Base-by-base conservation (phyloP, 2,888 invertebrate genomes). In the Ectemnius cavifrons region DNA sequence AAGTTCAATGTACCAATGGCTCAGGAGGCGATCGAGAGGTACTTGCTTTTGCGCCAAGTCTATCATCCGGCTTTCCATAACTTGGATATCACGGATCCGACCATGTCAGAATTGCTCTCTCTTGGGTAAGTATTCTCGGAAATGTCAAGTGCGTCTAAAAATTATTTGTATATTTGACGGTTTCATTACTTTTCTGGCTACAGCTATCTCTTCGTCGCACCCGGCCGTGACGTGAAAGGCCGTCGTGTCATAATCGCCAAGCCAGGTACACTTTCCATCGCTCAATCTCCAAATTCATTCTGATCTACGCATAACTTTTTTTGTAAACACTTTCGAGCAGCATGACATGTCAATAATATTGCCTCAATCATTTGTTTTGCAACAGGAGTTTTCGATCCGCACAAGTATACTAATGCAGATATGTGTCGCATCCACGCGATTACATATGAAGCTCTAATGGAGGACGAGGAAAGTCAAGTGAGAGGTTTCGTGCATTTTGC, bases 1-100 rank as follows among this genome's bases (percentile, higher is more conserved):
- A 97, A 96, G 88, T 96, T 94, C 91, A 95, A 95, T 87, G 94
- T 96, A 0, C 94, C 95, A 1, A 94, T 95, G 93, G 95, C 96
- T 0, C 95, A 96, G 87, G 95, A 95, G 85, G 94, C 95, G 23
- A 92, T 96, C 66, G 95, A 96, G 89, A 93, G 96, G 28, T 97
- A 97, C 89, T 92, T 97, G 58, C 92, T 95, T 16, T 92, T 96
- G 68, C 93, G 96, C 28, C 95, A 95, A 89, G 95, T 95, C 11
- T 95, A 95, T 91, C 94, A 95, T 71, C 94, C 95, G 59, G 94
- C 94, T 69, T 96, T 95, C 91, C 94, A 94, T 85, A 94, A 94
- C 84, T 92, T 96, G 80, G 95, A 96, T 91, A 93, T 94, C 84
- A 92, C 93, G 62, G 93, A 95, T 76, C 94, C 95, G 0, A 92